Percentiles rank a stretch among this genome's conserved stretches.
These are phyloP conservation scores for Grapholita molesta DNA, from an alignment of 1,140 invertebrate species.

Conservation along the genomic window DNA sequence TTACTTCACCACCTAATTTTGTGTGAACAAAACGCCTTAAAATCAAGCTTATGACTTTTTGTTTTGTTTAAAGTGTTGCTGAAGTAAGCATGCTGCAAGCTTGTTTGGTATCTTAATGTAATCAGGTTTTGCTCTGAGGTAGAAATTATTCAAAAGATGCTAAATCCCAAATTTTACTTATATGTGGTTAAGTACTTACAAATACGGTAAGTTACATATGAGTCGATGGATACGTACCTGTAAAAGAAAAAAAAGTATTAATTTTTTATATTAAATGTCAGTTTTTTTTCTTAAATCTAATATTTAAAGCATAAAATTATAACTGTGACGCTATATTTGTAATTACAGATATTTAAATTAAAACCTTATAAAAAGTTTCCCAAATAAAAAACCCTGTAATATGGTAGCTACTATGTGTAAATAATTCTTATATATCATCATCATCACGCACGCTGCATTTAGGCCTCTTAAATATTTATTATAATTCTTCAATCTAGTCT, in stretches of 20 bases:
- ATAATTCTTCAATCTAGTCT: neutral
- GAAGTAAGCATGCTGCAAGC: neutral
- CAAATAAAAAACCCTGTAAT: too few relatives aligned
- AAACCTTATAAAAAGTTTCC: too few relatives aligned
- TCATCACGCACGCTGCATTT: too few relatives aligned
- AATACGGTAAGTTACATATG: neutral
- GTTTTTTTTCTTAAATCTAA: too few relatives aligned
- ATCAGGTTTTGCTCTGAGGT: neutral
- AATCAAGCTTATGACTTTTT: neutral
- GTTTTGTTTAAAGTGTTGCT: neutral
- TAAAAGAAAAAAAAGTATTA: slow-evolving; percentile 27
- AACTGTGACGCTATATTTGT: too few relatives aligned
- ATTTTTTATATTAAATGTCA: neutral
- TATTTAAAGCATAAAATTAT: too few relatives aligned
- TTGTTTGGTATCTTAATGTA: neutral
- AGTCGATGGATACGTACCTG: slow-evolving; percentile 31
- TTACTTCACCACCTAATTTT: slow-evolving; percentile 54
- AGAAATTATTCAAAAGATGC: neutral
- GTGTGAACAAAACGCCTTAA: slow-evolving; percentile 2
- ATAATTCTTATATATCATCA: too few relatives aligned
- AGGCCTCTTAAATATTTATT: too few relatives aligned
- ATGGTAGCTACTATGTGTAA: too few relatives aligned
- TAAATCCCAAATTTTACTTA: neutral
- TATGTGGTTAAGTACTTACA: neutral
- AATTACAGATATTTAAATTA: too few relatives aligned